Evolutionary conservation across 1,140 invertebrate genomes (phyloP), one percentile per base, ranked within the genome.

Genomic region (Calosoma granatense): DNA sequence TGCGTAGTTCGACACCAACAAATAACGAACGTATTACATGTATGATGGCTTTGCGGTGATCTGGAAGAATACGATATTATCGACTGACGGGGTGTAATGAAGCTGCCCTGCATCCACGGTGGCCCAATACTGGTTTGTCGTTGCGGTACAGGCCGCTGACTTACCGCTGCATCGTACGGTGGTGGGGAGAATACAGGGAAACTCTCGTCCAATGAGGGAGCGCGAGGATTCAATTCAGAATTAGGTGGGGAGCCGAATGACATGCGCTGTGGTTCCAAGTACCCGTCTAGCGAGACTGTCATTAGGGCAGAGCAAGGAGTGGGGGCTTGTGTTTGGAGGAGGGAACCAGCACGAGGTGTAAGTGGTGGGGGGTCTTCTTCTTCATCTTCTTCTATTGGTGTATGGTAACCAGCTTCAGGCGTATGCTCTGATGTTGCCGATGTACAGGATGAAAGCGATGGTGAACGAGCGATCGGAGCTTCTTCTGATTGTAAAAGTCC

Each of bases 121-220:
- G 79, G 76, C 1, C 76, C 78, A 53, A 77, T 69, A 55, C 75
- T 75, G 39, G 72, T 72, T 26, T 74, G 74, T 30, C 77, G 66
- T 12, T 70, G 62, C 1, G 63, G 53, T n/a, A 71, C 65, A 70
- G 58, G 71, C 69, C 64, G 64, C 53, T 69, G 76, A 65, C 64
- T 70, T 1, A 66, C 57, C n/a, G 64, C 64, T 56, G 74, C 67
- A 70, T 78, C 75, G 58, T 82, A 83, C 0, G 86, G 86, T 1
- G 87, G 86, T 1, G 89, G 88, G 0, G 88, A 90, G 72, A 91
- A 91, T 12, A 90, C 85, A 1, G 88, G 87, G 61, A 88, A 91
- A 52, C 84, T 87, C 57, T 91, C 89, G 62, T 89, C 84, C 0
- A 82, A 83, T 47, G 80, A 86, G 47, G 78, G 79, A 23, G 78